phyloP scores from a whole-genome alignment of 2,888 invertebrate species.

The Leptopterna dolabrata region DNA sequence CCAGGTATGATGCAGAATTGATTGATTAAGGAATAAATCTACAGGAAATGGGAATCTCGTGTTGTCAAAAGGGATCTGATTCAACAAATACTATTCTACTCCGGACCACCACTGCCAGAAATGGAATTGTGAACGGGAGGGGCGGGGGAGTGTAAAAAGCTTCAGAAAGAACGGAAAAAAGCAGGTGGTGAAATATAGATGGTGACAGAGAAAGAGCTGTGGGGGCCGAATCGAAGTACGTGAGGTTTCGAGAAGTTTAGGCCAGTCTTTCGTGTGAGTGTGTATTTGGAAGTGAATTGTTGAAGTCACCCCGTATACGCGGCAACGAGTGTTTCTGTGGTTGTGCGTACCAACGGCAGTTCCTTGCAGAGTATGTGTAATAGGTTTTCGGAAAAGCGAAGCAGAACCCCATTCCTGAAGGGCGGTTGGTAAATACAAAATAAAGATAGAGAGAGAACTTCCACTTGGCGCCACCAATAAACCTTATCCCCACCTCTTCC shows the following conservation, averaged over 20 bases:
- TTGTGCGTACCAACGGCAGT: background rate
- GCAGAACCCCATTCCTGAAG: background rate
- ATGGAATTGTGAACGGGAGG: background rate
- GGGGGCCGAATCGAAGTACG: background rate
- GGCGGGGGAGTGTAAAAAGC: too few species aligned
- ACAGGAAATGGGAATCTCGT: background rate
- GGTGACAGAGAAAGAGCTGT: background rate
- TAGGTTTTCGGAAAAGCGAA: background rate
- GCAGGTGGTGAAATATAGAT: conserved; percentile 17
- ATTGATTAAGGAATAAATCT: background rate
- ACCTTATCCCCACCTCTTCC: background rate
- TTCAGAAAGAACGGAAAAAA: background rate
- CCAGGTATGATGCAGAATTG: too few species aligned
- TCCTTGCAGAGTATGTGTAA: background rate
- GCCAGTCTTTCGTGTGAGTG: background rate
- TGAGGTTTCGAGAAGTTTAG: background rate
- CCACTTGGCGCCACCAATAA: background rate
- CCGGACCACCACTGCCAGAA: background rate
- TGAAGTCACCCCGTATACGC: background rate
- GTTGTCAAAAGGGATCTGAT: background rate
- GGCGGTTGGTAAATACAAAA: conserved; percentile 3
- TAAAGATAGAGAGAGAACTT: conserved; percentile 15
- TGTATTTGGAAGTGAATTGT: background rate
- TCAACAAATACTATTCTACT: background rate
- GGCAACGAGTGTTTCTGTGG: background rate